These are phyloP conservation scores for Drosophila macrothrix DNA, from an alignment of 2,888 invertebrate species.

Conservation along the genomic window DNA sequence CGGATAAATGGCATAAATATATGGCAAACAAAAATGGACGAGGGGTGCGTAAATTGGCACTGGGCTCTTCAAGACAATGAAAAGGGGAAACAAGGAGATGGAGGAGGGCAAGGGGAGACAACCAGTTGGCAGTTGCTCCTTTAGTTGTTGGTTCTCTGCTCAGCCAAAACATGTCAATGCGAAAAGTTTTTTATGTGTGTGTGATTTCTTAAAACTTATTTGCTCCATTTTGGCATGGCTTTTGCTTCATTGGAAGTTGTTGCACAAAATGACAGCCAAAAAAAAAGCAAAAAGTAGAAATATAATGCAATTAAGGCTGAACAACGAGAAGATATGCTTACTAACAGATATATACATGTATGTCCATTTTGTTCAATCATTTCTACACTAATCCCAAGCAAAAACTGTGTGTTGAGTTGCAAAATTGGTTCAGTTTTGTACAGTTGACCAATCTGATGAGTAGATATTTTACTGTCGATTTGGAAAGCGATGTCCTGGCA, in stretches of 20 bases:
- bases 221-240: slow-evolving; percentile 38
- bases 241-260: slow-evolving; percentile 50
- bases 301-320: not conserved
- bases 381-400: not conserved
- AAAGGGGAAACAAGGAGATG: not conserved
- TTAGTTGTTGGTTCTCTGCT: slow-evolving; percentile 18
- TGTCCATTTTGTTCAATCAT: not conserved
- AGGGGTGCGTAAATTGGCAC: slow-evolving; percentile 69
- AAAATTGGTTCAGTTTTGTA: not conserved
- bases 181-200: slow-evolving; percentile 68
- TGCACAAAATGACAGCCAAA: slow-evolving; percentile 28
- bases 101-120: not conserved
- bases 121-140: slow-evolving; percentile 3
- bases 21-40: slow-evolving; percentile 71
- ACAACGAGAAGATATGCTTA: slow-evolving; percentile 11
- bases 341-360: not conserved
- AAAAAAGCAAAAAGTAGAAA: not conserved
- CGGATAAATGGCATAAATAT: slow-evolving; percentile 76
- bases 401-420: not conserved
- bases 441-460: not conserved
- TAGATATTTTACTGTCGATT: not conserved
- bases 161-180: slow-evolving; percentile 76
- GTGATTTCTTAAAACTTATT: slow-evolving; percentile 72
- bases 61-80: slow-evolving; percentile 1
- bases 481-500: not conserved